Evolutionary conservation across 1,140 invertebrate genomes (phyloP).

Genomic region (Drosophila ercepeae): DNA sequence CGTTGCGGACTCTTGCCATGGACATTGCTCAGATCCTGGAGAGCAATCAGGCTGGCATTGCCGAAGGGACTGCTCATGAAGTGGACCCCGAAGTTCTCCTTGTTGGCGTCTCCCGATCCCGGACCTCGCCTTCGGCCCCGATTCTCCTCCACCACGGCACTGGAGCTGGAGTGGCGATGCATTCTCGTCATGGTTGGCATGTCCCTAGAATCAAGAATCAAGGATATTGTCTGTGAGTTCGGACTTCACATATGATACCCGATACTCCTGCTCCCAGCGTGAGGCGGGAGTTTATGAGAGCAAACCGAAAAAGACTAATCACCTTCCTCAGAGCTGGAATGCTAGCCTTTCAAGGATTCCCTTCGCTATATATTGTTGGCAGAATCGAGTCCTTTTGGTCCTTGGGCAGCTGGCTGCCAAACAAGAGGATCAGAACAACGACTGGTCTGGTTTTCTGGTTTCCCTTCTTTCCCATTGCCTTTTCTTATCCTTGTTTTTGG

Average conservation of each 20-base stretch:
- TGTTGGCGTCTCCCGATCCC: slow-evolving; percentile 57
- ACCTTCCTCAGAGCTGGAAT: not conserved
- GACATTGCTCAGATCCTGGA: slow-evolving; percentile 79
- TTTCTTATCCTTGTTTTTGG: not conserved
- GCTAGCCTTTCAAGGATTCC: not conserved
- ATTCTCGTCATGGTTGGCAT: slow-evolving; percentile 81
- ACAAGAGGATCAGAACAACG: slow-evolving; percentile 30
- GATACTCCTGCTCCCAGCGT: no score
- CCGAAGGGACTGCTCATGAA: slow-evolving; percentile 78
- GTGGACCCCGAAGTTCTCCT: slow-evolving; percentile 79
- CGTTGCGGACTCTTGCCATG: slow-evolving; percentile 75
- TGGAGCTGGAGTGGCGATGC: slow-evolving; percentile 77
- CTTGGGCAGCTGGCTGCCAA: slow-evolving; percentile 42
- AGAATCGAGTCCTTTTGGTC: slow-evolving; percentile 12
- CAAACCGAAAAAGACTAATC: not conserved
- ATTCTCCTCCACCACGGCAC: slow-evolving; percentile 53
- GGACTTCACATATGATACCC: not conserved
- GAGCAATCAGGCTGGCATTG: slow-evolving; percentile 72
- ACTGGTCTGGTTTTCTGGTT: slow-evolving; percentile 29
- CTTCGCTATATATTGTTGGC: slow-evolving; percentile 4
- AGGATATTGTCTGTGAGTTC: not conserved
- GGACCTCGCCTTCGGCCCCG: slow-evolving; percentile 41
- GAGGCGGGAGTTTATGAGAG: not conserved
- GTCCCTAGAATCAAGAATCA: slow-evolving; percentile 23
- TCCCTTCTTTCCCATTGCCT: slow-evolving; percentile 1